Percentiles rank a stretch among this genome's conserved stretches.
These are phyloP conservation scores for Muntiacus muntjak DNA, from an alignment of 2,113 vertebrate species.

Conservation along the genomic window DNA sequence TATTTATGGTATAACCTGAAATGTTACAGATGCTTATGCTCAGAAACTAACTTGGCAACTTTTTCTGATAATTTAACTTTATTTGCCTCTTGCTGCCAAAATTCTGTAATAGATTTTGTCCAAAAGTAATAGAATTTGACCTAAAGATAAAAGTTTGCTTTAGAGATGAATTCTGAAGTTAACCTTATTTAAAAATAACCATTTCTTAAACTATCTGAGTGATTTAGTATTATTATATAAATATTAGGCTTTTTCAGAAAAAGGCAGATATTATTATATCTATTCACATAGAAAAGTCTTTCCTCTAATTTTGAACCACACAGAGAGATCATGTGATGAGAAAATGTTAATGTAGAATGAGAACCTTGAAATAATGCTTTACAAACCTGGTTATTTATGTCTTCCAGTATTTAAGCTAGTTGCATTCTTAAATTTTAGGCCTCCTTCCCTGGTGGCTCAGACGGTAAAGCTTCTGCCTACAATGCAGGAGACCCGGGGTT, in stretches of 20 bases:
- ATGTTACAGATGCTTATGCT: background rate
- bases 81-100: background rate
- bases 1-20: background rate
- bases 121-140: background rate
- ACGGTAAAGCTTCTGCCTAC: background rate
- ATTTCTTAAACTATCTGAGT: background rate
- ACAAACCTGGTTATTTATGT: background rate
- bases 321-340: background rate
- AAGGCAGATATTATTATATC: background rate
- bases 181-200: background rate
- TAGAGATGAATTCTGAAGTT: background rate
- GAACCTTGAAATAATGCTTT: background rate
- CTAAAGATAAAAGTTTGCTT: background rate
- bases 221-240: background rate
- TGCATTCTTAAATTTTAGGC: background rate
- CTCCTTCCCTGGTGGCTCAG: background rate
- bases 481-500: accelerated
- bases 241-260: background rate
- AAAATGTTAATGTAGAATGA: background rate
- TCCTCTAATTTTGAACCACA: background rate
- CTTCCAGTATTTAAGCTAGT: background rate
- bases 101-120: background rate
- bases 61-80: background rate
- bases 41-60: background rate
- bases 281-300: background rate